These are phyloP conservation scores for Squalus acanthias DNA, from an alignment of 2,797 vertebrate genomes.

Conservation along the genomic window DNA sequence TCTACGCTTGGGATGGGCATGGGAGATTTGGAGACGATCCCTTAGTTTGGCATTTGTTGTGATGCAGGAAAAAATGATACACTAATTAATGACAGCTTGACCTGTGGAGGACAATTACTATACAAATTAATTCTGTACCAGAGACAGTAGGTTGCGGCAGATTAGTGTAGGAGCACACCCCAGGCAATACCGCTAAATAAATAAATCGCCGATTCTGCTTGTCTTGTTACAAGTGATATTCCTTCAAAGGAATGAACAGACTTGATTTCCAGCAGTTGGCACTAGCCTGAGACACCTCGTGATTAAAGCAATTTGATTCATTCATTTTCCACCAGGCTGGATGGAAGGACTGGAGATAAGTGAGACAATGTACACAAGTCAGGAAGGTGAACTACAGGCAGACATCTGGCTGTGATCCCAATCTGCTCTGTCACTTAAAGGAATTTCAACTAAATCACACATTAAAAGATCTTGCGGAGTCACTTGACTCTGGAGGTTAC, in stretches of 20 bases:
- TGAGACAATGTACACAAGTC: not conserved
- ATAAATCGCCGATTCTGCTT: not conserved
- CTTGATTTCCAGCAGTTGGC: not conserved
- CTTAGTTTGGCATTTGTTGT: not conserved
- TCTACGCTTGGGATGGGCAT: not conserved
- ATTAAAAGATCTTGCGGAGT: conserved; percentile 69
- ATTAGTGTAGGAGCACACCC: not conserved
- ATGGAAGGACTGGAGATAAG: not conserved
- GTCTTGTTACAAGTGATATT: not conserved
- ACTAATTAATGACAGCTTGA: not conserved
- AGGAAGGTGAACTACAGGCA: not conserved
- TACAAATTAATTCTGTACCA: conserved; percentile 4
- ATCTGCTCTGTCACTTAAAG: conserved; percentile 61
- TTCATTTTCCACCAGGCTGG: not conserved
- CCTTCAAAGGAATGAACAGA: not conserved
- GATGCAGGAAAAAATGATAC: not conserved
- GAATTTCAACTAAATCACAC: conserved; percentile 72
- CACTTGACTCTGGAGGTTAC: conserved; percentile 41
- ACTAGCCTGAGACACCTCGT: not conserved
- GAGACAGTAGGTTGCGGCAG: not conserved
- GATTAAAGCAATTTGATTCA: not conserved
- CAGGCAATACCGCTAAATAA: not conserved
- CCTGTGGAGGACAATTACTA: not conserved
- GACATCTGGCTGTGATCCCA: not conserved
- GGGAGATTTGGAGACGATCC: not conserved